Evolutionary conservation across 2,797 vertebrate species (phyloP).

Genomic region (Schizopygopsis malacanthus): DNA sequence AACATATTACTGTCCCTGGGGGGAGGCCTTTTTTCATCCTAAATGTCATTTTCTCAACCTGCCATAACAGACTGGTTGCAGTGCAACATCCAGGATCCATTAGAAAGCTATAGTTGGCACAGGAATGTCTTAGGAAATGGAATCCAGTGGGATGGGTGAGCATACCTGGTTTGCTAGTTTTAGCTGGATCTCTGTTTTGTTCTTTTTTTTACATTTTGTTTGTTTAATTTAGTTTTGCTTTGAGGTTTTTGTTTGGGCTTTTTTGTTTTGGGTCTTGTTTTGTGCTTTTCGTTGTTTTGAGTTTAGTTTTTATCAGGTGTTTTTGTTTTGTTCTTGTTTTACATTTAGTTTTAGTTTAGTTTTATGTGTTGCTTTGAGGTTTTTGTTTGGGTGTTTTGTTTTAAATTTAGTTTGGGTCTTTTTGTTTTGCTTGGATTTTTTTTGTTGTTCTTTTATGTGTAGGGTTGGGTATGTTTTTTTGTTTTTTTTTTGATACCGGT

Average conservation of each 20-base stretch:
- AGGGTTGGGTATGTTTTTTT: too few relatives aligned
- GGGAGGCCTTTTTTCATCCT: slow-evolving; percentile 46
- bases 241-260: neutral
- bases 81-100: slow-evolving; percentile 31
- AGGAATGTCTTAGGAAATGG: slow-evolving; percentile 13
- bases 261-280: neutral
- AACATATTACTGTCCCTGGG: slow-evolving; percentile 27
- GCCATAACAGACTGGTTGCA: slow-evolving; percentile 18
- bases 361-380: neutral
- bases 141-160: neutral
- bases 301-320: neutral
- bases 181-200: neutral
- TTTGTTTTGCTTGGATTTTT: neutral
- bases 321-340: neutral
- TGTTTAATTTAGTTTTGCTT: neutral
- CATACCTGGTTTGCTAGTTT: neutral
- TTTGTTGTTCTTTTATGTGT: too few relatives aligned
- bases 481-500: too few relatives aligned
- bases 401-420: neutral
- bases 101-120: slow-evolving; percentile 40
- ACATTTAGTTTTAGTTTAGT: neutral
- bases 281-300: neutral
- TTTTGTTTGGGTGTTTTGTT: neutral
- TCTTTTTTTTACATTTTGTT: neutral
- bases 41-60: slow-evolving; percentile 47